phyloP scores from a whole-genome alignment of 37 sponge, comb jelly and placozoan species.

The Chondrilla cf. caribensis region DNA sequence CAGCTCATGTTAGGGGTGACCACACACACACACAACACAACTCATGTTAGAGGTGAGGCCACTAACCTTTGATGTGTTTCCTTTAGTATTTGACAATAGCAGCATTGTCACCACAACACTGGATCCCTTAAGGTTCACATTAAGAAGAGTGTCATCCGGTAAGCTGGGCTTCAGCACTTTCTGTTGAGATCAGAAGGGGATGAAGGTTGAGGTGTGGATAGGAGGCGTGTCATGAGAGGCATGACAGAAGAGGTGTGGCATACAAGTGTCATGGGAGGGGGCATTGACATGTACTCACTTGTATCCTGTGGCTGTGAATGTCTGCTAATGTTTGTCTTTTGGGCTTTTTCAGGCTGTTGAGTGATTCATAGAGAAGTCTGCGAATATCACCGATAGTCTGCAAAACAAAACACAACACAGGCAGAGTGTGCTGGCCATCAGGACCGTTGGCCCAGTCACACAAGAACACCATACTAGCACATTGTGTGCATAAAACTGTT shows the following conservation, averaged over 20 bases:
- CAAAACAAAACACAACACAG: not conserved
- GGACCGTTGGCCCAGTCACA: no score
- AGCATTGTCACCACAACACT: slow-evolving; percentile 56
- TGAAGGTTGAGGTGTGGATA: not conserved
- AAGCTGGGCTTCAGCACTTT: slow-evolving; percentile 56
- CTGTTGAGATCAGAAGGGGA: slow-evolving; percentile 18
- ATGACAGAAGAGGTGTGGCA: not conserved
- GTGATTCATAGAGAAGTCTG: not conserved
- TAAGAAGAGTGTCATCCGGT: slow-evolving; percentile 61
- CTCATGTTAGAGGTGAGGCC: not conserved
- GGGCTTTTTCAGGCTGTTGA: slow-evolving; percentile 9
- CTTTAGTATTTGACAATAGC: not conserved
- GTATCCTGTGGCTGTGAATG: not conserved
- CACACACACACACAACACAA: not conserved
- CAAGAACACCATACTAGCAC: no score
- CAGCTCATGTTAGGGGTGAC: not conserved
- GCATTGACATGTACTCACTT: no score
- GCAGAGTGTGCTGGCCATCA: no score
- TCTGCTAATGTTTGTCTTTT: not conserved
- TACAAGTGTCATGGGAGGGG: not conserved
- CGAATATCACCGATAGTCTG: slow-evolving; percentile 11
- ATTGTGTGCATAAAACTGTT: no score
- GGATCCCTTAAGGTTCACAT: slow-evolving; percentile 55
- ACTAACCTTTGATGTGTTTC: not conserved
- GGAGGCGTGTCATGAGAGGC: not conserved